Evolutionary conservation across 2,888 invertebrate genomes (phyloP), one percentile per base, ranked within the genome.

Genomic region (Tiphia femorata): DNA sequence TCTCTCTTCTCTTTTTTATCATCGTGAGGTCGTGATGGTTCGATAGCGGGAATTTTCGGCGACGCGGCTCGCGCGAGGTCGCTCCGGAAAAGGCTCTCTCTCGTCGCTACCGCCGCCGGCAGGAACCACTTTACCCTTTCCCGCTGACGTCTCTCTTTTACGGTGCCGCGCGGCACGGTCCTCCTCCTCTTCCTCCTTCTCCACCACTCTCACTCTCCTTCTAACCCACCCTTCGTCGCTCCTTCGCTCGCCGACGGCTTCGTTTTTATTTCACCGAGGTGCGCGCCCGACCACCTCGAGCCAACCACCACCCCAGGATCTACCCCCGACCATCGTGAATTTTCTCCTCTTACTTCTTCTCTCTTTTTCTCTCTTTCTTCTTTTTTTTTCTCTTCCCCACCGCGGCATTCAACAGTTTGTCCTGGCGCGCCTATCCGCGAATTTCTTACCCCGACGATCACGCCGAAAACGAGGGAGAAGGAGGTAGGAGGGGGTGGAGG

Each of bases 391-490:
- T 58, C 25, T 19, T 56, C 20, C n/a, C n/a, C n/a, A n/a, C n/a
- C n/a, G 53, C 55, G 56, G 50, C 57, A 70, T 76, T 73, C 75
- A 67, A 63, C 76, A 73, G 72, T 76, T 75, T 75, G 70, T 73
- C 64, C 63, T 49, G 50, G 25, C 40, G 61, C 53, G 37, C 51
- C 57, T 54, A 67, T 56, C 50, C 52, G 55, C 51, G 51, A 44
- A 53, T 58, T 49, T n/a, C n/a, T 33, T 54, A 44, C 58, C 37
- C 48, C 47, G 47, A 43, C 35, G 49, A 35, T 20, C 23, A 54
- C 41, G 49, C 58, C 62, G 48, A 62, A 62, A 65, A 67, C 56
- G 43, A 42, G 44, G 41, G 12, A 21, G 47, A 42, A 46, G 44
- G 17, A 35, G 37, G 27, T 3, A 25, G 14, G 43, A 19, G 33